Evolutionary conservation across 2,888 invertebrate genomes (phyloP).

Genomic region (Cerastoderma edule): DNA sequence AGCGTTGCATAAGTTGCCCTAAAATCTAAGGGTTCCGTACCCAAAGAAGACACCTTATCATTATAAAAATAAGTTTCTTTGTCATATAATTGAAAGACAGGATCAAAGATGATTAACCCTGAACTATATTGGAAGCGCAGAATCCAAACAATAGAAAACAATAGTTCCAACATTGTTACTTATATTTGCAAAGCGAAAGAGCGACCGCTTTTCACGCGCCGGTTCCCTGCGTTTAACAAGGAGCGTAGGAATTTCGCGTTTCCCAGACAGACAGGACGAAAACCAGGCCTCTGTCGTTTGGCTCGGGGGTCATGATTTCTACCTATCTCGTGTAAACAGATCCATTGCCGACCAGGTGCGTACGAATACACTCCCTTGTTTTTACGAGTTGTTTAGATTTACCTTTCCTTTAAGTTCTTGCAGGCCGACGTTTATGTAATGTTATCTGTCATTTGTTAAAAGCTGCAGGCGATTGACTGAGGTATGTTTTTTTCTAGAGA

Average conservation of each 20-base stretch:
- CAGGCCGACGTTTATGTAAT: slow-evolving; percentile 18
- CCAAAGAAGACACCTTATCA: too few species aligned
- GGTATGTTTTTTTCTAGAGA: background rate
- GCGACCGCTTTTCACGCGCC: too few species aligned
- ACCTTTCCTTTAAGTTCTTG: slow-evolving; percentile 9
- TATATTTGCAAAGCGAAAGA: too few species aligned
- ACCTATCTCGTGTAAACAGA: slow-evolving; percentile 41
- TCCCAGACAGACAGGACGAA: slow-evolving; percentile 24
- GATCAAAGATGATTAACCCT: too few species aligned
- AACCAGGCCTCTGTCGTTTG: slow-evolving; percentile 28
- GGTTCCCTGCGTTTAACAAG: too few species aligned
- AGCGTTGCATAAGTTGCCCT: too few species aligned
- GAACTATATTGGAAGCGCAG: too few species aligned
- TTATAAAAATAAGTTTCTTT: too few species aligned
- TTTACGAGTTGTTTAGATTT: slow-evolving; percentile 24
- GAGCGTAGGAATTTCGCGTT: background rate
- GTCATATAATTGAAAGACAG: too few species aligned
- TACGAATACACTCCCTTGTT: slow-evolving; percentile 26
- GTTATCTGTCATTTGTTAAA: slow-evolving; percentile 22
- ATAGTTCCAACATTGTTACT: too few species aligned
- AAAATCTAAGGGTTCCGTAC: too few species aligned
- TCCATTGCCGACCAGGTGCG: slow-evolving; percentile 34
- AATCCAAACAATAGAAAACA: too few species aligned
- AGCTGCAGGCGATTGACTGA: slow-evolving; percentile 9
- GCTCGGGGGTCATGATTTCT: slow-evolving; percentile 34